Evolutionary conservation across 1,140 invertebrate species (phyloP), one percentile per base, ranked within the genome.

Genomic region (Drosophila pallidifrons): DNA sequence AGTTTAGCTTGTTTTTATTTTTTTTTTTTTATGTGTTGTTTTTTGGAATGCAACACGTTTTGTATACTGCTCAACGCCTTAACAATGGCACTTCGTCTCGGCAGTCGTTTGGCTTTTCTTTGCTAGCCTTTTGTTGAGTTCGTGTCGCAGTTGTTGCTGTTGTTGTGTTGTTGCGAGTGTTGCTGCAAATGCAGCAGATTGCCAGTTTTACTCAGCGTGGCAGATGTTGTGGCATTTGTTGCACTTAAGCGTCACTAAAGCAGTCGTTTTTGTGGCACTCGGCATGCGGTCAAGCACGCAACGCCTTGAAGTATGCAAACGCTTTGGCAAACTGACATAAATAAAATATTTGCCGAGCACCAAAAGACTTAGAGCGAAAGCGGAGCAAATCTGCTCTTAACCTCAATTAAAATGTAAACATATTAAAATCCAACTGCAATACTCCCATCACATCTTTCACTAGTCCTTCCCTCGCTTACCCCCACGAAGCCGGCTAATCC

Each of bases 381-480:
- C 16, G 16, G 5, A 51, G 52, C 69, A 81, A 88, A 88, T 89
- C 85, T 83, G 70, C 77, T 74, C 85, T 88, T 88, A 88, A 79
- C 85, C 85, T 79, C 83, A 83, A 89, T 88, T 89, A 85, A 85
- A 81, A 89, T 83, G 79, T 81, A 83, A 89, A 89, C 77, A 88
- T 89, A 79, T 87, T 79, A 83, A 88, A 78, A 74, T 80, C 72
- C 64, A 71, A 72, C 47, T 68, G 55, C 66, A 38, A 38, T 38
- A n/a, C 49, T 30, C 20, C 25, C 13, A 38, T 59, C 15, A 61
- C 52, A 25, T 45, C 11, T 32, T 5, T 8, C 32, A 32, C 32
- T 3, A 2, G 20, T 51, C 38, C 32, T n/a, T 47, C 51, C 46
- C 28, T 51, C 41, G 6, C 10, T 10, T 38, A 2, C 59, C 16